Conservation (phyloP, 2,888 invertebrate species). For the Spodoptera picta region DNA sequence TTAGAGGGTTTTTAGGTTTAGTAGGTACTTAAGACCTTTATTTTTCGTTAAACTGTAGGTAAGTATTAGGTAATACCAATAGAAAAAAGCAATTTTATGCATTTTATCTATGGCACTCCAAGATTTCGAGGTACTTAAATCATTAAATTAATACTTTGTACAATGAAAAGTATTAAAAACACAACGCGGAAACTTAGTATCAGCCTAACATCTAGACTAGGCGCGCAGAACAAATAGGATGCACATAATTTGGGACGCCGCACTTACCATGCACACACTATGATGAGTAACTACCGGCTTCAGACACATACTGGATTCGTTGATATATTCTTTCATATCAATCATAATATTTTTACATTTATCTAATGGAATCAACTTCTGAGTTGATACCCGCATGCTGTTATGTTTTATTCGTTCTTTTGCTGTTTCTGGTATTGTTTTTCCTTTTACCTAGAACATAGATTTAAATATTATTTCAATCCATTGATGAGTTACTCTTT, state of each 20-base stretch:
- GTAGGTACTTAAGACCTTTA: no score
- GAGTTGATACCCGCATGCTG: slow-evolving; percentile 77
- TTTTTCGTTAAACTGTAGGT: no score
- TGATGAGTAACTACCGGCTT: slow-evolving; percentile 72
- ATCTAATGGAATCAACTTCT: slow-evolving; percentile 67
- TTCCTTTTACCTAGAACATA: slow-evolving; percentile 67
- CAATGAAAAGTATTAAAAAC: no score
- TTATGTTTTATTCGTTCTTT: slow-evolving; percentile 72
- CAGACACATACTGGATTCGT: slow-evolving; percentile 70
- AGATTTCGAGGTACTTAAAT: no score
- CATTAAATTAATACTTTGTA: no score
- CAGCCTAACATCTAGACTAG: slow-evolving; percentile 24
- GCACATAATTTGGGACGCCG: slow-evolving; percentile 14
- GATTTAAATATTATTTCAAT: background rate
- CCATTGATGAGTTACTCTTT: background rate
- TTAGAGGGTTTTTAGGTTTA: no score
- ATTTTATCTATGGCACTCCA: no score
- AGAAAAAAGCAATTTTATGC: no score
- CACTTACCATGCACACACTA: slow-evolving; percentile 74
- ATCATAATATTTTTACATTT: slow-evolving; percentile 62
- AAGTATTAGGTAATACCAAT: no score
- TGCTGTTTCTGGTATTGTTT: slow-evolving; percentile 66
- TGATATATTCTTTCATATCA: slow-evolving; percentile 56
- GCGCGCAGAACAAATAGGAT: slow-evolving; percentile 37
- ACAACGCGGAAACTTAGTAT: slow-evolving; percentile 32